Percentiles rank a stretch among this genome's conserved stretches.
Conservation (phyloP, 1,140 invertebrate genomes). For the Drosophila albomicans region DNA sequence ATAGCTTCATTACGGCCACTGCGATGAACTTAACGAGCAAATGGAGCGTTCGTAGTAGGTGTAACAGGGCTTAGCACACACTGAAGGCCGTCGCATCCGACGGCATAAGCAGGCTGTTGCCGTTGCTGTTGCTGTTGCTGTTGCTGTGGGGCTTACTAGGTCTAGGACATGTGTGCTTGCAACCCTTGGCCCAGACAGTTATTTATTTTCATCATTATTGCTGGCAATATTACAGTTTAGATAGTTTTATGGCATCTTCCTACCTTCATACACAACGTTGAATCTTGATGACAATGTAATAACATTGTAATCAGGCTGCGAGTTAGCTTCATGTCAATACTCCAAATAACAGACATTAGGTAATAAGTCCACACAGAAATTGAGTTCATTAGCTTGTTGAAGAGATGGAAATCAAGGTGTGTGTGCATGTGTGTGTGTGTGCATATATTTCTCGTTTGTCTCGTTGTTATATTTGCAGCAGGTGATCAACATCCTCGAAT, state of each 20-base stretch:
- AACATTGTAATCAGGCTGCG: conserved; percentile 40
- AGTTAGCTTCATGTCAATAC: conserved; percentile 28
- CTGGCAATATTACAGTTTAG: conserved; percentile 37
- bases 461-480: conserved; percentile 27
- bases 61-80: conserved; percentile 18
- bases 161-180: conserved; percentile 20
- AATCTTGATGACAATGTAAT: conserved; percentile 33
- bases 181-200: conserved; percentile 40
- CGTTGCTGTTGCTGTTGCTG: neutral
- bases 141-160: neutral
- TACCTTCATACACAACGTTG: too few relatives aligned
- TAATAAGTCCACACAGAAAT: conserved; percentile 40
- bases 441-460: conserved; percentile 10
- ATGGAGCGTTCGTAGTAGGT: conserved; percentile 36
- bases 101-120: conserved; percentile 4
- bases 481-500: conserved; percentile 36
- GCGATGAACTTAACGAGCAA: conserved; percentile 57
- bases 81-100: conserved; percentile 18
- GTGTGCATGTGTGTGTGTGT: neutral
- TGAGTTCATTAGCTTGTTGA: conserved; percentile 28
- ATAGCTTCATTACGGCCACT: conserved; percentile 74
- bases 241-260: conserved; percentile 25
- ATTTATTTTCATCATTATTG: conserved; percentile 48
- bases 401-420: neutral
- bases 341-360: conserved; percentile 45